Evolutionary conservation across 2,797 vertebrate genomes (phyloP).

Genomic region (Argyrosomus regius): DNA sequence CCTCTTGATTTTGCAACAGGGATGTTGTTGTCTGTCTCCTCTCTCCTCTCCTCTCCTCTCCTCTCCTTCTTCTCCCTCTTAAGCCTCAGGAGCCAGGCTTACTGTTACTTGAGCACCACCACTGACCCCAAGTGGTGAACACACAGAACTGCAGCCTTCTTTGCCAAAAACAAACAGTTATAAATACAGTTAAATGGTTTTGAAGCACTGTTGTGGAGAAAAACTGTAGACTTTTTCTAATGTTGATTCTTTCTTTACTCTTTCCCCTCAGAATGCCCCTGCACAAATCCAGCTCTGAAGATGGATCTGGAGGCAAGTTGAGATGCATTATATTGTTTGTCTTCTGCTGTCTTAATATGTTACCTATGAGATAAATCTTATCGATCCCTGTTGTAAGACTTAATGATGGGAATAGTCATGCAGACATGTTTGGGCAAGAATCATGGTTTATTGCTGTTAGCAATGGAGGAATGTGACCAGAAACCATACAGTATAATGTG

Average conservation of each 20-base stretch:
- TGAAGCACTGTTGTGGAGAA: not conserved
- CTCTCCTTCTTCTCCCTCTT: slow-evolving; percentile 58
- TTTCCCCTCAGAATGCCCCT: slow-evolving; percentile 87
- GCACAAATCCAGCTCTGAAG: slow-evolving; percentile 97
- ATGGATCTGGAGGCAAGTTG: slow-evolving; percentile 92
- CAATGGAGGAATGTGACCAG: not conserved
- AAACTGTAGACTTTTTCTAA: slow-evolving; percentile 5
- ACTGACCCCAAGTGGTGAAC: slow-evolving; percentile 79
- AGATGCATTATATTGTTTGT: slow-evolving; percentile 9
- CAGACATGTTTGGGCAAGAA: not conserved
- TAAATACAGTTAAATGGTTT: not conserved
- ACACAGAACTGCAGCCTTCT: slow-evolving; percentile 25
- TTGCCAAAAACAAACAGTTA: not conserved
- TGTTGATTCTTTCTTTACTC: slow-evolving; percentile 10
- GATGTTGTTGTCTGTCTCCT: slow-evolving; percentile 2
- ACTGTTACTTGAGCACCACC: slow-evolving; percentile 46
- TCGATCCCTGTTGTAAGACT: not conserved
- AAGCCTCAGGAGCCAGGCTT: slow-evolving; percentile 70
- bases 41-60: not conserved
- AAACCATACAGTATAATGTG: not conserved
- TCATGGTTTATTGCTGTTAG: not conserved
- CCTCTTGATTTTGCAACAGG: slow-evolving; percentile 34
- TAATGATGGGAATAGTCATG: not conserved
- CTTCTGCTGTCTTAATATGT: not conserved
- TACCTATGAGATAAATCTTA: not conserved